A percentile compares a stretch with the other conserved stretches of the same genome.
Conservation (phyloP, 2,888 invertebrate genomes). For the Pandemis heparana region DNA sequence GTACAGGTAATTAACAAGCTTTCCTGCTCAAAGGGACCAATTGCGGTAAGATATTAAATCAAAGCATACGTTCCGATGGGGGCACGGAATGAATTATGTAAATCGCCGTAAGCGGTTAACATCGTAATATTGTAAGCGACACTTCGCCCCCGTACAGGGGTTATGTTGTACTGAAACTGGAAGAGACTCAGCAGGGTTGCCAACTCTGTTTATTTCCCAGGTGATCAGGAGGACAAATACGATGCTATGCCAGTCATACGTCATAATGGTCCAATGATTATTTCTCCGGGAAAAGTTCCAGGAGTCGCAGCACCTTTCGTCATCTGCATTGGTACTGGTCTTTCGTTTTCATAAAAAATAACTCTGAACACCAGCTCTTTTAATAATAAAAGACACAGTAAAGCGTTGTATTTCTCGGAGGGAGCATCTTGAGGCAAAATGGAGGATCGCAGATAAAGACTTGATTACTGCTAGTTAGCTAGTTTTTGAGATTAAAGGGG, state of each 20-base stretch:
- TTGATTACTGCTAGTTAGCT: not conserved
- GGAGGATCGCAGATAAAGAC: no score
- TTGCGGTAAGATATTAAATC: conserved; percentile 68
- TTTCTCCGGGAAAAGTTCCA: no score
- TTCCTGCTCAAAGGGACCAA: conserved; percentile 57
- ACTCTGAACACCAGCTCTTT: no score
- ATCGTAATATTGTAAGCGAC: conserved; percentile 84
- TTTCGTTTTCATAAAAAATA: no score
- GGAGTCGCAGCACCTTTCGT: no score
- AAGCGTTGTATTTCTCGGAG: no score
- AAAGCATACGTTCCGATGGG: conserved; percentile 62
- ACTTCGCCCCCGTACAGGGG: conserved; percentile 54
- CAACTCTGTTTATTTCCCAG: not conserved
- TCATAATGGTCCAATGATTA: no score
- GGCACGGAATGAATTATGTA: conserved; percentile 80
- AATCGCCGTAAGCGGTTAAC: conserved; percentile 82
- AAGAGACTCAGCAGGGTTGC: conserved; percentile 38
- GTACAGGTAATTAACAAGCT: conserved; percentile 13
- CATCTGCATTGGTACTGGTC: no score
- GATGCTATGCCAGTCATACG: no score
- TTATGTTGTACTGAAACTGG: conserved; percentile 47
- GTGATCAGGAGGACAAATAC: not conserved
- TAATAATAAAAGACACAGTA: no score
- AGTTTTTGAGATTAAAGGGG: no score
- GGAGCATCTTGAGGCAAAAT: no score